phyloP scores from a whole-genome alignment of 2,113 vertebrate species.

The Malurus cyaneus region DNA sequence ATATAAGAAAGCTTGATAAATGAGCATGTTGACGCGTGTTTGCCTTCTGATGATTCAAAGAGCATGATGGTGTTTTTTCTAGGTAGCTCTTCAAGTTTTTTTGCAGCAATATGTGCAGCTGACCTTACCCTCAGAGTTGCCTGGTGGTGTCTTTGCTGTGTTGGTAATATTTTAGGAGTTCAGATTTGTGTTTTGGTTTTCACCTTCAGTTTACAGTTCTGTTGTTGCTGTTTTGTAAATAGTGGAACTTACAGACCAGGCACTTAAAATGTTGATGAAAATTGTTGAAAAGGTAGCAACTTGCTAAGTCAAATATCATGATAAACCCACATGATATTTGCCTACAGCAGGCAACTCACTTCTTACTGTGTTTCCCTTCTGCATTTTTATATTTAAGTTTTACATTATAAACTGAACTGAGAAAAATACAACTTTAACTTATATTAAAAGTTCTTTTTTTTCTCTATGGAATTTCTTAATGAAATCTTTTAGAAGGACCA shows the following conservation, averaged over 20 bases:
- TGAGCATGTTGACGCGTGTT: accelerated
- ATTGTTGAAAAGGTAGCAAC: neutral
- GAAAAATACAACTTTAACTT: neutral
- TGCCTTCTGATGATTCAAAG: neutral
- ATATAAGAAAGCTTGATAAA: neutral
- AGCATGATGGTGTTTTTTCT: neutral
- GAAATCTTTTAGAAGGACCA: neutral
- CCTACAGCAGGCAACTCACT: neutral
- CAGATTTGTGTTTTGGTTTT: neutral
- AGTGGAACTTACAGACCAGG: neutral
- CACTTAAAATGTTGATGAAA: neutral
- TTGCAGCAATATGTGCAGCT: neutral
- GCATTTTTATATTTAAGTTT: neutral
- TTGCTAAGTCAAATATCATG: neutral
- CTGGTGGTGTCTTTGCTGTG: neutral
- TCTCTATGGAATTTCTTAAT: neutral
- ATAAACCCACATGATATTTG: neutral
- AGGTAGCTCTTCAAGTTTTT: neutral
- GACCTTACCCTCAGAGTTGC: neutral
- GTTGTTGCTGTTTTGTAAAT: neutral
- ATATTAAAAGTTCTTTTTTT: neutral
- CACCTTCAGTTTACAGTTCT: neutral
- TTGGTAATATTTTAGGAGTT: neutral
- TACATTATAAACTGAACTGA: neutral
- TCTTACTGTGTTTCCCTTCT: neutral